Base-by-base conservation (phyloP, 2,888 invertebrate species). In the Acrobasis consociella region DNA sequence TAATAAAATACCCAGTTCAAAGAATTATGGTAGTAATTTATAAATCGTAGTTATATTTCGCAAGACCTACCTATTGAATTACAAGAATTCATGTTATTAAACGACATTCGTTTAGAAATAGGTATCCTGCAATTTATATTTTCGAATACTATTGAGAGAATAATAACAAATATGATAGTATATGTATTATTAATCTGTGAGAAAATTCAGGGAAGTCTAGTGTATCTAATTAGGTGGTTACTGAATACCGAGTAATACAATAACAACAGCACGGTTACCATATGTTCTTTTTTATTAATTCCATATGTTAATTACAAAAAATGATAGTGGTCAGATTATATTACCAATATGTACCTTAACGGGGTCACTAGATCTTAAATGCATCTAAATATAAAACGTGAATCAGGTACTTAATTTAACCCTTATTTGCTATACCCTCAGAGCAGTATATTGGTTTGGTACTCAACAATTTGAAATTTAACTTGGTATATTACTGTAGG, bases 401-500 rank as follows among this genome's bases (percentile, higher is more conserved):
- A 31, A 8, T 31, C 31, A 31, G 22, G 22, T 22, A 22, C 5
- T 22, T 22, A n/a, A n/a, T n/a, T n/a, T n/a, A n/a, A n/a, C n/a
- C n/a, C n/a, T n/a, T n/a, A n/a, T n/a, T n/a, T n/a, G n/a, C 5
- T 22, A 3, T 22, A 5, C 22, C 22, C 5, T 5, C 22, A 22
- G 5, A 22, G 2, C 22, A 31, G 31, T 31, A 31, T 31, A 31
- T 8, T 53, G 8, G n/a, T 15, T 15, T 5, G 46, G n/a, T 3
- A 13, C n/a, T 7, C 13, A 46, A 46, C n/a, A 5, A n/a, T 13
- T 55, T 31, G 37, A 13, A 31, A 16, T 17, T 50, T 37, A 51
- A 52, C 51, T 50, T 22, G 22, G 22, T 22, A 17, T 46, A 16
- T 37, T 62, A 62, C 49, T 38, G 55, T 37, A 49, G 38, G 11